These are phyloP conservation scores for Drosophila micromelanica DNA, from an alignment of 1,140 invertebrate genomes.

Conservation along the genomic window DNA sequence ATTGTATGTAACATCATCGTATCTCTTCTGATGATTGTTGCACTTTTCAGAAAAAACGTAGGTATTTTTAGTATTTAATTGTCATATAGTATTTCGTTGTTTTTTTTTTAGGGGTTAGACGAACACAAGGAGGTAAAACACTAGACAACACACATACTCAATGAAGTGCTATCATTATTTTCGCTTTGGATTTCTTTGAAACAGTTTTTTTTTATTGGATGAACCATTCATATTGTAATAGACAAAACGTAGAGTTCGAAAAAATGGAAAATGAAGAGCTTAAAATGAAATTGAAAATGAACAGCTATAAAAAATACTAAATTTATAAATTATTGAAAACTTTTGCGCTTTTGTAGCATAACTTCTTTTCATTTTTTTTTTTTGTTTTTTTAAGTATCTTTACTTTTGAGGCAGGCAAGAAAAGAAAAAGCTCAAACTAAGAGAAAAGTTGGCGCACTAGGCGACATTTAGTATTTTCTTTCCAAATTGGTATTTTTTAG, in stretches of 20 bases:
- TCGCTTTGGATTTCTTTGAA: constrained; percentile 72
- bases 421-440: constrained; percentile 84
- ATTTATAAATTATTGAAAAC: constrained; percentile 49
- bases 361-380: constrained; percentile 26
- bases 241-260: constrained; percentile 58
- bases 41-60: constrained; percentile 22
- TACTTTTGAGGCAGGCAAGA: constrained; percentile 69
- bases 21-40: constrained; percentile 5
- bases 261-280: constrained; percentile 50
- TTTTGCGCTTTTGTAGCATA: constrained; percentile 40
- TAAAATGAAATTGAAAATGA: constrained; percentile 37
- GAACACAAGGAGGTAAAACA: constrained; percentile 89
- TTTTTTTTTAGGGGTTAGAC: constrained; percentile 86
- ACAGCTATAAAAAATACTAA: constrained; percentile 17
- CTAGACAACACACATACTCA: constrained; percentile 89
- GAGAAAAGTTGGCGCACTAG: constrained; percentile 54
- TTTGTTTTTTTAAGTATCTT: constrained; percentile 34
- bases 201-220: constrained; percentile 54
- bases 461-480: constrained; percentile 43
- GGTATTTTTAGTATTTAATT: constrained; percentile 57
- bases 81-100: constrained; percentile 52
- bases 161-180: constrained; percentile 84
- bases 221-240: constrained; percentile 24
- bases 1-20: background rate
- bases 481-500: constrained; percentile 23